A percentile compares a stretch with the other conserved stretches of the same genome.
Conservation (phyloP, 2,797 vertebrate genomes). For the Columba guinea region DNA sequence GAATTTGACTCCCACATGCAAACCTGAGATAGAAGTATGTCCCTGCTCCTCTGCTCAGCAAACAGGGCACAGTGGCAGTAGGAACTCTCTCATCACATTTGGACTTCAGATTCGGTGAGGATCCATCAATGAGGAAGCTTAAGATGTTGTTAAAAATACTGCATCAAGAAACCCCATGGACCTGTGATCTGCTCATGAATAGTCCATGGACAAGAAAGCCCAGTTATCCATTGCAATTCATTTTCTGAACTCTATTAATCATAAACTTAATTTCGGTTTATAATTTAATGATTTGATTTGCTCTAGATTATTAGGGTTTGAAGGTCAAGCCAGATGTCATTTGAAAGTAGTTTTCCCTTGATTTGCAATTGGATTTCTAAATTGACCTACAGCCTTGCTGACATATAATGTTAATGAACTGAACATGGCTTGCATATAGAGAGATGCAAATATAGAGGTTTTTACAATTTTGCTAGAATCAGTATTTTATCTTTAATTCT, state of each 20-base stretch:
- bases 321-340: conserved; percentile 47
- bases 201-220: not conserved
- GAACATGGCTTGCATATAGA: not conserved
- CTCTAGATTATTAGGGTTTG: conserved; percentile 38
- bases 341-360: conserved; percentile 41
- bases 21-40: not conserved
- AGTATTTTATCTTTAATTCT: not conserved
- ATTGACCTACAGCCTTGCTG: conserved; percentile 45
- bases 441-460: not conserved
- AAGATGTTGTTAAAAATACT: not conserved
- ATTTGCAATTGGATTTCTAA: conserved; percentile 45
- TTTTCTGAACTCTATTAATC: conserved; percentile 43
- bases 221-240: not conserved
- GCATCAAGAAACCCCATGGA: not conserved
- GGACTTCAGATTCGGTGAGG: not conserved
- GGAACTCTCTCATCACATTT: not conserved
- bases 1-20: accelerated
- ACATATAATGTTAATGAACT: conserved; percentile 37
- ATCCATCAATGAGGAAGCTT: not conserved
- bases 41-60: not conserved
- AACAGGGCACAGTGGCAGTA: not conserved
- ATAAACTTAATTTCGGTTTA: conserved; percentile 35
- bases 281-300: conserved; percentile 1
- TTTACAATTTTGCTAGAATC: not conserved
- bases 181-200: not conserved